Percentiles rank a stretch among this genome's conserved stretches.
Evolutionary conservation across 2,113 vertebrate species (phyloP).

Genomic region (Oryzias curvinotus): DNA sequence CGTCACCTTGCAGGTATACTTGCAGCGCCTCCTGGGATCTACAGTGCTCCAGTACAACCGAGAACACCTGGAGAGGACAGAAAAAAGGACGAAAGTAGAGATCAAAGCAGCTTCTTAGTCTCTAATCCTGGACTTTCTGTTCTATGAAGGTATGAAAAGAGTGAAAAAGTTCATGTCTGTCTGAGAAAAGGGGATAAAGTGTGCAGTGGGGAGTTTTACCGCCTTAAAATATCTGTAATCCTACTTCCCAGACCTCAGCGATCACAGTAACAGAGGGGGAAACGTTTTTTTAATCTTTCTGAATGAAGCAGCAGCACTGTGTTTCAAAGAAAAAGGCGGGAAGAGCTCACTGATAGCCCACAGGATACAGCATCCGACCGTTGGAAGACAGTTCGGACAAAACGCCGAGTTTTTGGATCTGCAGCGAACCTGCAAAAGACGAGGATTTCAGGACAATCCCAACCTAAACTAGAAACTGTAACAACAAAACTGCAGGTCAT

Average conservation of each 20-base stretch:
- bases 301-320: background rate
- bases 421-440: constrained; percentile 80
- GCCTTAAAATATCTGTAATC: too few species aligned
- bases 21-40: constrained; percentile 84
- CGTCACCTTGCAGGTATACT: constrained; percentile 86
- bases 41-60: constrained; percentile 92
- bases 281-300: background rate
- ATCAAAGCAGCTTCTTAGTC: background rate
- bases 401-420: constrained; percentile 85
- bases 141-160: too few species aligned
- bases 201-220: too few species aligned
- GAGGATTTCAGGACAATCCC: background rate
- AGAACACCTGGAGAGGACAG: constrained; percentile 78
- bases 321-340: background rate
- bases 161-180: too few species aligned
- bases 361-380: constrained; percentile 85
- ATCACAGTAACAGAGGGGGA: background rate
- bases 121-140: too few species aligned
- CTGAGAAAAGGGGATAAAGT: too few species aligned
- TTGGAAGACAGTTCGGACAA: constrained; percentile 85
- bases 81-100: background rate
- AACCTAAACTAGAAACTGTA: background rate
- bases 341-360: constrained; percentile 88
- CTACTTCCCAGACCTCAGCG: too few species aligned
- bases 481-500: background rate